Percentiles rank a stretch among this genome's conserved stretches.
These are phyloP conservation scores for Xanthia icteritia DNA, from an alignment of 2,888 invertebrate genomes.

Conservation along the genomic window DNA sequence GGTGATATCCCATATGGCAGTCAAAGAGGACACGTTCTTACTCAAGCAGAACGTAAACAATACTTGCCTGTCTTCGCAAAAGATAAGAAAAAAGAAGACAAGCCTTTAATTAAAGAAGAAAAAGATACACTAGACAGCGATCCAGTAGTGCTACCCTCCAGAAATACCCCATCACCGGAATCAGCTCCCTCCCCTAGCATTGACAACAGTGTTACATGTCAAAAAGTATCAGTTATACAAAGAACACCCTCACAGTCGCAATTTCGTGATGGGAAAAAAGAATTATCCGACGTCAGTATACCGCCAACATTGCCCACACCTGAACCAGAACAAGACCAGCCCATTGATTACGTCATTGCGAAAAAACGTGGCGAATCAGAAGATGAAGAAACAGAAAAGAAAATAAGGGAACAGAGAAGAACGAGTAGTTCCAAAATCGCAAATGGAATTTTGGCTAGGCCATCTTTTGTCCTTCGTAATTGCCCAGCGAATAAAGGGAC, in stretches of 20 bases:
- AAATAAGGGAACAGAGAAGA: constrained; percentile 92
- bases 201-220: constrained; percentile 93
- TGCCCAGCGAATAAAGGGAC: constrained; percentile 91
- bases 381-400: constrained; percentile 93
- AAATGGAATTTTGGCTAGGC: constrained; percentile 89
- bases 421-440: constrained; percentile 92
- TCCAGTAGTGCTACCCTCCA: constrained; percentile 90
- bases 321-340: constrained; percentile 95
- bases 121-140: constrained; percentile 92
- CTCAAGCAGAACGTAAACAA: constrained; percentile 95
- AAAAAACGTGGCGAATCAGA: constrained; percentile 93
- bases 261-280: constrained; percentile 87
- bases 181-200: constrained; percentile 91
- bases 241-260: constrained; percentile 92
- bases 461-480: constrained; percentile 90
- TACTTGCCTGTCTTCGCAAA: constrained; percentile 92
- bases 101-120: constrained; percentile 91
- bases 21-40: constrained; percentile 93
- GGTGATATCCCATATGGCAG: constrained; percentile 96
- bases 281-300: constrained; percentile 86
- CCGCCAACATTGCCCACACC: constrained; percentile 87
- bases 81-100: constrained; percentile 90
- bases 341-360: constrained; percentile 96
- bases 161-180: constrained; percentile 89
- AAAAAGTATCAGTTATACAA: constrained; percentile 95